Conservation (phyloP, 2,113 vertebrate species). For the Takifugu bimaculatus region DNA sequence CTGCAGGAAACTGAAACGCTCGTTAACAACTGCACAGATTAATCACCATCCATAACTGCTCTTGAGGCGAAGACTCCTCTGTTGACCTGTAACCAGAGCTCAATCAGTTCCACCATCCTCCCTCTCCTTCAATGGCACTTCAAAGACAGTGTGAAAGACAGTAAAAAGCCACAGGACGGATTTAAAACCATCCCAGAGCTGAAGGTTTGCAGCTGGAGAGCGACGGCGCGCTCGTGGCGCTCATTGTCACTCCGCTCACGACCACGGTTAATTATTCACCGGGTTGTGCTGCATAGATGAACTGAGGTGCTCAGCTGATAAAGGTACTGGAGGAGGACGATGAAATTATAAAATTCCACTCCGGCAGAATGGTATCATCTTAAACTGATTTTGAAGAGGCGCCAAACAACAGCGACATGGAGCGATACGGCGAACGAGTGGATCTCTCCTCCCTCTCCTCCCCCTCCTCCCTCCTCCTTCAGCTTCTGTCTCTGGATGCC, state of each 20-base stretch:
- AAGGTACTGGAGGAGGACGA: conserved; percentile 71
- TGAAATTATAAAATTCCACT: conserved; percentile 76
- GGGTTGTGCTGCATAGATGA: conserved; percentile 71
- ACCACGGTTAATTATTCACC: conserved; percentile 72
- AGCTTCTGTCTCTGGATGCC: conserved; percentile 22
- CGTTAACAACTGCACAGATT: no score
- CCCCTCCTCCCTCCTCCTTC: conserved; percentile 1
- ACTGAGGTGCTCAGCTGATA: conserved; percentile 64
- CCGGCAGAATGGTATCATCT: conserved; percentile 71
- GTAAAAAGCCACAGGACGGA: no score
- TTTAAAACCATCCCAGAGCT: not conserved
- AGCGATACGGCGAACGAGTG: conserved; percentile 41
- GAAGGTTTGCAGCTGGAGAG: conserved; percentile 46
- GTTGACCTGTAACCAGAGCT: no score
- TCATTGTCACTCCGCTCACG: conserved; percentile 72
- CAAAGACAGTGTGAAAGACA: no score
- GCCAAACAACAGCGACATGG: conserved; percentile 55
- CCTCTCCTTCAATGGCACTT: no score
- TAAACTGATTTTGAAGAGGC: conserved; percentile 75
- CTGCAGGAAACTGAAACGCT: no score
- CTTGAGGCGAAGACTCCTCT: no score
- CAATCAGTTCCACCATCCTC: no score
- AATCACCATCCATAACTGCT: no score
- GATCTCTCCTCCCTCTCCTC: conserved; percentile 14
- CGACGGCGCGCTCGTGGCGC: conserved; percentile 44